Evolutionary conservation across 1,140 invertebrate species (phyloP), one percentile per base, ranked within the genome.

Genomic region (Panulirus ornatus): DNA sequence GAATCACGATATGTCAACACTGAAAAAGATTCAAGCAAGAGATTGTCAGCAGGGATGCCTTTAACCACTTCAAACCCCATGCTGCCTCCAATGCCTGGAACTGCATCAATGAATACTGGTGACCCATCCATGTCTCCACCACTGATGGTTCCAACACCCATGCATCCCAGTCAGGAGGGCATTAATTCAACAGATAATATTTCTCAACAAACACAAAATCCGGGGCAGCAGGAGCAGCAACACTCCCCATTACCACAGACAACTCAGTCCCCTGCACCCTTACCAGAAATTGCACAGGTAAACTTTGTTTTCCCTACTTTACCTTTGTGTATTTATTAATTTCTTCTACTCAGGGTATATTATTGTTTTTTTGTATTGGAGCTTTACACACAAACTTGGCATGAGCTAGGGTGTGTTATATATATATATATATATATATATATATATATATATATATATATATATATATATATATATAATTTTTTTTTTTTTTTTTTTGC

Each of bases 1-100:
- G 85, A 79, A 66, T 51, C 58, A 9, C 85, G 85, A 8, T 88
- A 88, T 34, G 85, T 88, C n/a, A 79, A 88, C 51, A 78, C 85
- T 30, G 54, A 79, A 30, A 79, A 63, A 51, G 85, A 88, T 42
- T 11, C 75, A 5, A 40, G 14, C 2, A 22, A 38, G 30, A 38
- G 75, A n/a, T 16, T n/a, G 11, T 9, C 75, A 42, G 73, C 34
- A 44, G 36, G 44, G 14, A 84, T 84, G 63, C 58, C 47, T 36
- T 11, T 19, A 30, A 42, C 19, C 42, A 47, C 34, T 51, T 47
- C 44, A 30, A 84, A 66, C 27, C 75, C 75, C 5, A 78, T 70
- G 27, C 54, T 88, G 42, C 83, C 70, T 40, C 54, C 58, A 16
- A 51, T 88, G 85, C 85, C 81, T 58, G 58, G 40, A 8, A n/a